Base-by-base conservation (phyloP, 2,797 vertebrate genomes). In the Pipistrellus kuhlii region DNA sequence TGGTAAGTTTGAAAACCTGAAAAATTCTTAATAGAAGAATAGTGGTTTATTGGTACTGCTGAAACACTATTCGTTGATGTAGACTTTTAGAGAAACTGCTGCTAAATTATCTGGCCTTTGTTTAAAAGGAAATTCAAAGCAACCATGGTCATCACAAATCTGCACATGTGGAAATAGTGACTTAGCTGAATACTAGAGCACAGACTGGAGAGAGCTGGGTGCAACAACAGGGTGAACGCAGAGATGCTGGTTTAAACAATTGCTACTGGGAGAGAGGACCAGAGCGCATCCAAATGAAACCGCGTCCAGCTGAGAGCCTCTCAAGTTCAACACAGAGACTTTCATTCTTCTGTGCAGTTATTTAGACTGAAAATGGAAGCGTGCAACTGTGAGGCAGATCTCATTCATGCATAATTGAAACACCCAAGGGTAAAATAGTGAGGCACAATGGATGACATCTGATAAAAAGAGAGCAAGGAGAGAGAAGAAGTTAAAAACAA, bases 361-460 rank as follows among this genome's bases (percentile, higher is more conserved):
- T 96, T 98, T 98, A 97, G 97, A 96, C 97, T 92, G 97, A 95
- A 97, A 98, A 98, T 96, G 96, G 96, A 98, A 98, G 96, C 73
- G 27, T 90, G 93, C 72, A 62, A 96, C 96, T 97, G 95, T 95
- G 96, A 98, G 96, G 97, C 95, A 94, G 94, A 97, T 96, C 96
- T 96, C 93, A 94, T 97, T 98, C 97, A 98, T 98, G 96, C 98
- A 98, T 98, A 98, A 98, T 98, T 98, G 97, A 98, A 98, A 94
- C 94, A 98, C 97, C 96, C 87, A 0, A 96, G 98, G 97, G 97
- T 98, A 98, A 98, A 98, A 98, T 96, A 97, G 96, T 72, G 88
- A 98, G 97, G 95, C 97, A 96, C 96, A 97, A 97, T 96, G 97
- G 98, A 97, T 98, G 98, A 97, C 97, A 98, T 98, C 95, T 97